phyloP scores from a whole-genome alignment of 1,140 invertebrate genomes.

The Drosophila saltans region DNA sequence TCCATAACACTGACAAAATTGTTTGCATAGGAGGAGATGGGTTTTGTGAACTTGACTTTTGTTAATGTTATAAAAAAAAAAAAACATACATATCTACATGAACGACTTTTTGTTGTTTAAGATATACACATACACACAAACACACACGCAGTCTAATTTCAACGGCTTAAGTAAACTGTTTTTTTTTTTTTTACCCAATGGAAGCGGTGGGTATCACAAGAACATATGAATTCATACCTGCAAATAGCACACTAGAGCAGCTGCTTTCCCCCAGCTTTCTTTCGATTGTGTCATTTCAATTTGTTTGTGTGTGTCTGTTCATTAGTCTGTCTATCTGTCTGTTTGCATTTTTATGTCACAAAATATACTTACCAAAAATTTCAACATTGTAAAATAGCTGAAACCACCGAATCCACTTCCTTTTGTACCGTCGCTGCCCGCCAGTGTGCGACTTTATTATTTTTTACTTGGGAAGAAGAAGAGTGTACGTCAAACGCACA shows the following conservation, averaged over 20 bases:
- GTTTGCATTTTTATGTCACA: conserved; percentile 4
- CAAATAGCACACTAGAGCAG: conserved; percentile 3
- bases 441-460: conserved; percentile 51
- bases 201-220: background rate
- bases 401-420: conserved; percentile 47
- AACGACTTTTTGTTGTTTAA: too few species aligned
- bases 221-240: conserved; percentile 3
- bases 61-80: background rate
- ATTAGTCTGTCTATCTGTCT: background rate
- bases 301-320: conserved; percentile 9
- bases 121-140: too few species aligned
- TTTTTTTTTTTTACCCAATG: background rate
- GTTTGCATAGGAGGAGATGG: background rate
- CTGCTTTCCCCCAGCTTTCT: background rate
- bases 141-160: background rate
- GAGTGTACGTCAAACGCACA: conserved; percentile 40
- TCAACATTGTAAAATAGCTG: conserved; percentile 57
- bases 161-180: background rate
- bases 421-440: conserved; percentile 53
- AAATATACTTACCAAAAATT: conserved; percentile 62
- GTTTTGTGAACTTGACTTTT: background rate
- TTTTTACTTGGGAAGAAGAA: conserved; percentile 28
- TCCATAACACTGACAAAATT: background rate
- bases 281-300: background rate
- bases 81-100: too few species aligned